phyloP scores from a whole-genome alignment of 2,797 vertebrate genomes.

The Florisuga fusca region DNA sequence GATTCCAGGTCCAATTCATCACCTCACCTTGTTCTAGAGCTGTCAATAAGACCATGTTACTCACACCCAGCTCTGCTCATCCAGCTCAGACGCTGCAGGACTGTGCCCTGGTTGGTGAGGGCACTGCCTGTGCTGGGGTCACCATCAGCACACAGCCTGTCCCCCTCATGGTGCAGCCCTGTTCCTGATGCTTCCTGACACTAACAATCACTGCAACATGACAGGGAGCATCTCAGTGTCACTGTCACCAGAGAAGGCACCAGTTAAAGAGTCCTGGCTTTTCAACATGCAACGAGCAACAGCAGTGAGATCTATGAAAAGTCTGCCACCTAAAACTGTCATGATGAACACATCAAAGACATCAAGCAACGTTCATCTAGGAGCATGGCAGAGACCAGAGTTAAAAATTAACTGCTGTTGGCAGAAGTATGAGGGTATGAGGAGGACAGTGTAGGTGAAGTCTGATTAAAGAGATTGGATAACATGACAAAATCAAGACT shows the following conservation, averaged over 20 bases:
- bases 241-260: neutral
- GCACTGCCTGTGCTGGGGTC: neutral
- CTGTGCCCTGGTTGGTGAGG: neutral
- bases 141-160: rapidly evolving
- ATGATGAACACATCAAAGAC: neutral
- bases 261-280: neutral
- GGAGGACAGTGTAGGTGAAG: neutral
- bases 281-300: neutral
- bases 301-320: neutral
- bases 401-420: neutral
- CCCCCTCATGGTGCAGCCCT: rapidly evolving
- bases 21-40: neutral
- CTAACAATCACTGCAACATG: neutral
- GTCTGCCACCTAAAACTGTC: neutral
- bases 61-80: neutral
- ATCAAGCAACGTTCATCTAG: neutral
- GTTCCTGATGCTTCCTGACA: neutral
- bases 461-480: neutral
- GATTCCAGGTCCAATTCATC: neutral
- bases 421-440: neutral
- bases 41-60: neutral
- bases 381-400: neutral
- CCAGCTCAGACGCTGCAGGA: neutral
- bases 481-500: neutral
- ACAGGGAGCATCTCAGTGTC: neutral